phyloP scores from a whole-genome alignment of 1,140 invertebrate genomes.

The Teleogryllus occipitalis region DNA sequence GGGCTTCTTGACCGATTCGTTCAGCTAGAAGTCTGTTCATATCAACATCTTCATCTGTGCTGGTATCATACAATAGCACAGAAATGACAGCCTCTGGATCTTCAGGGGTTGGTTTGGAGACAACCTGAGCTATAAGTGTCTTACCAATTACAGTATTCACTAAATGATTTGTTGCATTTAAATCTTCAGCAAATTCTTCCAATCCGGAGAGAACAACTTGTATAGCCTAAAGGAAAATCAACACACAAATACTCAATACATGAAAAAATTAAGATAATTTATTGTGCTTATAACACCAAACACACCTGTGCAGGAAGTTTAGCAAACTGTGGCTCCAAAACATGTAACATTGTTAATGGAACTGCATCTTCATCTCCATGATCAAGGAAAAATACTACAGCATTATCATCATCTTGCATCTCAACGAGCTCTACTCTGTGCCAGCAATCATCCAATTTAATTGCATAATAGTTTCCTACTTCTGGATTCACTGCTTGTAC shows the following conservation, averaged over 20 bases:
- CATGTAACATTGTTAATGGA: slow-evolving; percentile 39
- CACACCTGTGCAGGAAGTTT: slow-evolving; percentile 48
- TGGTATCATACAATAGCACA: slow-evolving; percentile 20
- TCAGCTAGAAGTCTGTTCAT: slow-evolving; percentile 29
- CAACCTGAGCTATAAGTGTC: slow-evolving; percentile 23
- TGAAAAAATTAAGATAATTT: slow-evolving; percentile 9
- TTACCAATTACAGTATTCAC: slow-evolving; percentile 17
- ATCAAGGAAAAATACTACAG: slow-evolving; percentile 52
- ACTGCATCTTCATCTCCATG: slow-evolving; percentile 49
- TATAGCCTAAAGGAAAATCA: slow-evolving; percentile 41
- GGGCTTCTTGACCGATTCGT: slow-evolving; percentile 25
- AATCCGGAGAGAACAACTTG: slow-evolving; percentile 48
- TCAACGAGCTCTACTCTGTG: slow-evolving; percentile 49
- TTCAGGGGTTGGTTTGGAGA: neutral
- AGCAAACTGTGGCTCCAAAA: slow-evolving; percentile 46
- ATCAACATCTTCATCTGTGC: slow-evolving; percentile 30
- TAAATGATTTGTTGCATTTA: slow-evolving; percentile 3
- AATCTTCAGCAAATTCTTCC: slow-evolving; percentile 42
- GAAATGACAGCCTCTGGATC: slow-evolving; percentile 9
- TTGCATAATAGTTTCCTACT: slow-evolving; percentile 45
- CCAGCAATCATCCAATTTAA: slow-evolving; percentile 47
- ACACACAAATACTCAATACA: slow-evolving; percentile 19
- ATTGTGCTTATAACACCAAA: slow-evolving; percentile 6
- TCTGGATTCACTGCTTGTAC: slow-evolving; percentile 27
- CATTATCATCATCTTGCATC: slow-evolving; percentile 31